Evolutionary conservation across 92 coral and sea anemone species (phyloP).

Genomic region (Actinostola sp.): DNA sequence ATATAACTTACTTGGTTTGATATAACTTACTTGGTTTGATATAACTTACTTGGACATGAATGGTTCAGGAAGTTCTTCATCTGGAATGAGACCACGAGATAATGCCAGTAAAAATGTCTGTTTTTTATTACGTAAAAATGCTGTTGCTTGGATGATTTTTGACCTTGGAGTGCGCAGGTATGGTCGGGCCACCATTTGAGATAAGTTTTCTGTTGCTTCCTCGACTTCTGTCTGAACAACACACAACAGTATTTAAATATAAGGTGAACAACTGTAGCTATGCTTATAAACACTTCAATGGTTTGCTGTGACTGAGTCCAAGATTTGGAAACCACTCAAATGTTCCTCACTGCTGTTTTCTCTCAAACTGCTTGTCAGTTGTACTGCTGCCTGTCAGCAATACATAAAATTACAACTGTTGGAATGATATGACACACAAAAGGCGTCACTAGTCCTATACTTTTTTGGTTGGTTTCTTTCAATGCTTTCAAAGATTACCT

Average conservation of each 20-base stretch:
- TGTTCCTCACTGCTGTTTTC: too few species aligned
- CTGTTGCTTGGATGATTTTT: slow-evolving; percentile 83
- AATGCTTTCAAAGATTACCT: slow-evolving; percentile 44
- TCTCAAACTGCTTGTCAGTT: too few species aligned
- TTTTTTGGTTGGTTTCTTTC: slow-evolving; percentile 1
- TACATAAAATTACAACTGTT: too few species aligned
- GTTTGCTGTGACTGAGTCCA: too few species aligned
- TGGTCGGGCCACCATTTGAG: slow-evolving; percentile 98
- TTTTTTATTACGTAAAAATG: slow-evolving; percentile 72
- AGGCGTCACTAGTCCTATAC: too few species aligned
- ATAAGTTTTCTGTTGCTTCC: slow-evolving; percentile 87
- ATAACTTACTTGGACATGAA: slow-evolving; percentile 43
- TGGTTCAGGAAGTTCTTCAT: slow-evolving; percentile 67
- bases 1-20: too few species aligned
- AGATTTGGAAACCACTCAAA: too few species aligned
- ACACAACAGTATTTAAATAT: neutral
- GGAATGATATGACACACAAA: too few species aligned
- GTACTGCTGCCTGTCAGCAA: too few species aligned
- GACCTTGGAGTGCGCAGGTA: slow-evolving; percentile 94
- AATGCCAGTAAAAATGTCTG: slow-evolving; percentile 87
- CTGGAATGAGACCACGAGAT: slow-evolving; percentile 96
- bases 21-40: too few species aligned
- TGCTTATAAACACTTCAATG: too few species aligned
- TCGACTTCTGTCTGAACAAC: slow-evolving; percentile 86
- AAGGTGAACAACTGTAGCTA: too few species aligned